Percentiles rank a stretch among this genome's conserved stretches.
Conservation (phyloP, 2,888 invertebrate species). For the Arrhopalites spinosus region DNA sequence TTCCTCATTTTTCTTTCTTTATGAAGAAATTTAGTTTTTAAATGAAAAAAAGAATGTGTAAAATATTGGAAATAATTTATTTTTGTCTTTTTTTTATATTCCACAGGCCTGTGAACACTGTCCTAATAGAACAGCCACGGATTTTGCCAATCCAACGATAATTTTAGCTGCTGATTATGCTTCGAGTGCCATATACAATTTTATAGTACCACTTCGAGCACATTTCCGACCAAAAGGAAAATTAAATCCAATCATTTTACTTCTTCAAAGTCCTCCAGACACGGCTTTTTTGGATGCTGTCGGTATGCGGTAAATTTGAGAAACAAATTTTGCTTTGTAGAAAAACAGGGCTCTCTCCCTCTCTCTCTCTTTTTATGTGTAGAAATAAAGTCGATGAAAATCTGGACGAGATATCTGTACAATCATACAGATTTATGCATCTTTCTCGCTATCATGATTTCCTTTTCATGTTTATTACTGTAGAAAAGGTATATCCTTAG, state of each 20-base stretch:
- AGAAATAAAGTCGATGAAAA: too few relatives aligned
- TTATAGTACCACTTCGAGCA: conserved; percentile 93
- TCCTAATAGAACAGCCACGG: conserved; percentile 75
- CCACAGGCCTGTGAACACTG: conserved; percentile 88
- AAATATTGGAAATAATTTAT: not conserved
- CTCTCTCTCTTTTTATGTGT: too few relatives aligned
- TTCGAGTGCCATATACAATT: conserved; percentile 97
- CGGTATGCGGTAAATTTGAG: too few relatives aligned
- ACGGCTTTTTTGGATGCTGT: conserved; percentile 93
- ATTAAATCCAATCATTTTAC: conserved; percentile 90
- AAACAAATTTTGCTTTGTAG: too few relatives aligned
- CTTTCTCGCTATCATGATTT: too few relatives aligned
- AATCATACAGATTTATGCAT: too few relatives aligned
- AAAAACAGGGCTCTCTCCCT: too few relatives aligned
- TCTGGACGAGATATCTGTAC: too few relatives aligned
- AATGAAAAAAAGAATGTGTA: too few relatives aligned
- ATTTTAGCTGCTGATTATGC: conserved; percentile 96
- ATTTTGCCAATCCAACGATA: conserved; percentile 87
- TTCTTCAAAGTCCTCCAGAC: conserved; percentile 87
- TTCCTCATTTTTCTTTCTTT: not conserved
- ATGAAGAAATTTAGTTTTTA: too few relatives aligned
- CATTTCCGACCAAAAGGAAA: conserved; percentile 88
- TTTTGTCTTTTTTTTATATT: not conserved
- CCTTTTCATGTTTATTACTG: too few relatives aligned
- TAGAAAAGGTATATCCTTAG: too few relatives aligned